Evolutionary conservation across 2,797 vertebrate genomes (phyloP), one percentile per base, ranked within the genome.

Genomic region (Sebastes steindachneri): DNA sequence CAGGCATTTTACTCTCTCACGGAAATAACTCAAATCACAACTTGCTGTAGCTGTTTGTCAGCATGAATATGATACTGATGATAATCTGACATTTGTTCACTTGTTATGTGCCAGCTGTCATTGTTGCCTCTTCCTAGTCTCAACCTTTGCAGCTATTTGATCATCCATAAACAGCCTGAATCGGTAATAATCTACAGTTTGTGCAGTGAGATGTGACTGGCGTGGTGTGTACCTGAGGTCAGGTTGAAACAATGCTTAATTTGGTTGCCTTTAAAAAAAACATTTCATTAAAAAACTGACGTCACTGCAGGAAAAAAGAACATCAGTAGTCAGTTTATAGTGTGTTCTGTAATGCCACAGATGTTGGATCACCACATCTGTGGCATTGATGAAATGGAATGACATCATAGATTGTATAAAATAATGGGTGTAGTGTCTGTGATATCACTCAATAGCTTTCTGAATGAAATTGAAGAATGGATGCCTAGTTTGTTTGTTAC

Each of bases 331-430:
- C 6, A 25, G 41, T 79, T 85, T 81, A 59, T 57, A 77, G 9
- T 35, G 29, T 35, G 59, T 59, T 63, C 17, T 54, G 35, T 51
- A 45, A 59, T 55, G 25, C 51, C 51, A 4, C 75, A 78, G 68
- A 85, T 81, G 83, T 79, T 57, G 64, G 23, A 73, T 59, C 54
- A 41, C 69, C 60, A 68, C 77, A 85, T 62, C 59, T 35, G 19
- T 62, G n/a, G 19, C 31, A 33, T 23, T 62, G 28, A 37, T 23
- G n/a, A 74, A 33, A 62, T 51, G 2, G 58, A 21, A 31, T 83
- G 85, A 87, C 57, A 73, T 85, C 77, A 81, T 60, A 8, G 29
- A 63, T 54, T 26, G 10, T 23, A 9, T 51, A 63, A 80, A 75
- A 68, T 68, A 29, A 70, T 25, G 53, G 41, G 17, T 59, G 51